phyloP scores from a whole-genome alignment of 2,888 invertebrate species.

The Piscicola geometra region DNA sequence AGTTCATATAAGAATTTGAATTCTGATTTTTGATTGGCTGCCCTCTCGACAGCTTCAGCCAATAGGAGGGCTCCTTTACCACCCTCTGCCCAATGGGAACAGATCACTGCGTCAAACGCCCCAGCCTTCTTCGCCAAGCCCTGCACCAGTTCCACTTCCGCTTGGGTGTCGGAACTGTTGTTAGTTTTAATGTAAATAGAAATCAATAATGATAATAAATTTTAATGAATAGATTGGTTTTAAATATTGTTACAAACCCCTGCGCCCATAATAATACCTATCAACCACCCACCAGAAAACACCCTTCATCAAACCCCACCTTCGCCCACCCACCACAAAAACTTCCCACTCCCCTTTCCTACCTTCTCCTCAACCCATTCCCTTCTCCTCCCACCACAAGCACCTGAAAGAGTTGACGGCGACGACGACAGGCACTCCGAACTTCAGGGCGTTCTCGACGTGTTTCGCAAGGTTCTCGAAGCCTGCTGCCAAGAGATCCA shows the following conservation, averaged over 20 bases:
- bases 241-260: not conserved
- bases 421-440: constrained; percentile 87
- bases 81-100: constrained; percentile 81
- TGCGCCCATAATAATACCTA: too few species aligned
- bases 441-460: constrained; percentile 82
- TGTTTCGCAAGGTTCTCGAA: constrained; percentile 85
- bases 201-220: too few species aligned
- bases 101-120: constrained; percentile 79
- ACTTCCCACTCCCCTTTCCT: too few species aligned
- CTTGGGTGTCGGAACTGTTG: constrained; percentile 73
- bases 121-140: constrained; percentile 70
- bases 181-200: not conserved
- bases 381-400: constrained; percentile 55
- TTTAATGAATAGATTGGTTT: too few species aligned
- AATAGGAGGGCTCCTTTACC: constrained; percentile 79
- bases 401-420: constrained; percentile 82
- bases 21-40: constrained; percentile 64
- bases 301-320: not conserved
- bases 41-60: constrained; percentile 78
- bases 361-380: too few species aligned
- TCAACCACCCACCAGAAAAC: not conserved
- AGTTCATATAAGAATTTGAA: constrained; percentile 60
- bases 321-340: not conserved
- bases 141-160: constrained; percentile 75
- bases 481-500: constrained; percentile 78